A percentile compares a stretch with the other conserved stretches of the same genome.
These are phyloP conservation scores for Edolisoma coerulescens DNA, from an alignment of 2,113 vertebrate species.

Conservation along the genomic window DNA sequence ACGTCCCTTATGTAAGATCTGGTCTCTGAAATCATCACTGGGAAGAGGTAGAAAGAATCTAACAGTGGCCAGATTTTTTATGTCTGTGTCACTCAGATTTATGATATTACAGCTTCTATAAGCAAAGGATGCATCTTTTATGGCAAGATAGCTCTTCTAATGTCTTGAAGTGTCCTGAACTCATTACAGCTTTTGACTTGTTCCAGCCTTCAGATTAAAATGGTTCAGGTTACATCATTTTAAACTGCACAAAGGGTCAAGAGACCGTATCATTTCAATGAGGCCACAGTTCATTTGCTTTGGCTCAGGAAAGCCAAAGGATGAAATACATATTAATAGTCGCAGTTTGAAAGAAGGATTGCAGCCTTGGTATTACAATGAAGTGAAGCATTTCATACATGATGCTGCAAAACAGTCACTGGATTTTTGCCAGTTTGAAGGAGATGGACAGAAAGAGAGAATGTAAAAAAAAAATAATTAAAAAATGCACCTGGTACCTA, in stretches of 20 bases:
- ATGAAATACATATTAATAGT: conserved; percentile 57
- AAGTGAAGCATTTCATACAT: not conserved
- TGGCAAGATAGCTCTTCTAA: not conserved
- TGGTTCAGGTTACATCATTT: conserved; percentile 44
- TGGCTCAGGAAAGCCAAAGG: conserved; percentile 2
- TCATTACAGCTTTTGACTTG: conserved; percentile 55
- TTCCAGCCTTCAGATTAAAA: conserved; percentile 45
- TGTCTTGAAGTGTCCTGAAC: conserved; percentile 41
- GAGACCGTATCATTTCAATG: conserved; percentile 31
- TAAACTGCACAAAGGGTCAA: conserved; percentile 51
- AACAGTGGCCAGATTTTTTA: not conserved
- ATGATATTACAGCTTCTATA: not conserved
- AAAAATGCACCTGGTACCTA: not conserved
- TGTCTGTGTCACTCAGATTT: not conserved
- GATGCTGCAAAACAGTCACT: not conserved
- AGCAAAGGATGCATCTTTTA: not conserved
- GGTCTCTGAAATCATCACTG: conserved; percentile 12
- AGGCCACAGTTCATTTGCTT: conserved; percentile 51
- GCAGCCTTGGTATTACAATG: not conserved
- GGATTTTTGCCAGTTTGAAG: not conserved
- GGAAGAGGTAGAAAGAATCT: not conserved
- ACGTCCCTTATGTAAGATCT: not conserved
- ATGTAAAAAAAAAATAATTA: not conserved
- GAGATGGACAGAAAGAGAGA: not conserved
- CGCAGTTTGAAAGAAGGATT: conserved; percentile 37